Base-by-base conservation (phyloP, 1,140 invertebrate genomes). In the Eumeta japonica region DNA sequence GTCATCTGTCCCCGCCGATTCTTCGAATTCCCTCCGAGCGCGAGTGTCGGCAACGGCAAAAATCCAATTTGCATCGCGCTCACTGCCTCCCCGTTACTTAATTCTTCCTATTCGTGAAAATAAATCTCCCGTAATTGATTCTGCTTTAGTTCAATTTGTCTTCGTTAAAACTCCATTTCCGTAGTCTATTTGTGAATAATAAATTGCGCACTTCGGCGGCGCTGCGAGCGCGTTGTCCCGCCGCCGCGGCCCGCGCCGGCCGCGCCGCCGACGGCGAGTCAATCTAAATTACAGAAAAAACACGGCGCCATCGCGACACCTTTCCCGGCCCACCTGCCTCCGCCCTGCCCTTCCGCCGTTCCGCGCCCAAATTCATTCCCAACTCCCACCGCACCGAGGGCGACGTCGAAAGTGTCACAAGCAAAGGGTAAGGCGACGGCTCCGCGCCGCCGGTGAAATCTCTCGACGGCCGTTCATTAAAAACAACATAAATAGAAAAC, bases 131-230 rank as follows among this genome's bases (percentile, higher is more conserved):
- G 51, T 65, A 71, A 71, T 71, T 67, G 63, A 64, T 71, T 71
- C 56, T 47, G 62, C 55, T 71, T 65, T 60, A 63, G 55, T 67
- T 64, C 60, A 65, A 67, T 70, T 62, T 70, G 65, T 70, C 65
- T 67, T 70, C 62, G 63, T 70, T 70, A 65, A 67, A 70, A 67
- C 62, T 58, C 65, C 64, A 70, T 70, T 66, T 65, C 59, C 58
- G 48, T 59, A 58, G 62, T 70, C 58, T 62, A 63, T 70, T 67
- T 65, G 62, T 63, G 58, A 63, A 65, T 67, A 70, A 70, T 65
- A 65, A 70, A 67, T 65, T 57, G 58, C 55, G 44, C 50, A 56
- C 52, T 60, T 50, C 52, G 53, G 45, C 45, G 46, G 48, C 55
- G 52, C n/a, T 50, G 56, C 48, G 40, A 43, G 44, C 30, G 33